Percentiles rank a stretch among this genome's conserved stretches.
These are phyloP conservation scores for Limnephilus auricula DNA, from an alignment of 2,888 invertebrate species.

Conservation along the genomic window DNA sequence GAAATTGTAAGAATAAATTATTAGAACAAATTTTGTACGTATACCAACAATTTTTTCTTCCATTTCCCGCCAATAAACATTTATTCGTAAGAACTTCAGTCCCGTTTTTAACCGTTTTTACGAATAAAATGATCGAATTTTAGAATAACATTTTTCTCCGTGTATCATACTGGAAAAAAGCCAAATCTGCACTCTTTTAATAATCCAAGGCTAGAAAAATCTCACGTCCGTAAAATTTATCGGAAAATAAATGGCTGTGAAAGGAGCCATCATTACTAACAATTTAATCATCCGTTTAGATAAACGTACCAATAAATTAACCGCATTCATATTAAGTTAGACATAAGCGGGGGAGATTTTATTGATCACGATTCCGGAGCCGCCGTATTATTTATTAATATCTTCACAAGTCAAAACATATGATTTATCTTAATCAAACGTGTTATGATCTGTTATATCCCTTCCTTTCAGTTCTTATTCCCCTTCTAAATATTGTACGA, in stretches of 20 bases:
- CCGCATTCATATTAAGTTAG: neutral
- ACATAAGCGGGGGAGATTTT: neutral
- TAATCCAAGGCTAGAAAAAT: neutral
- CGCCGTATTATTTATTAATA: neutral
- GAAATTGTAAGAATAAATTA: too few species aligned
- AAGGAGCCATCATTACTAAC: neutral
- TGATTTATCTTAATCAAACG: neutral
- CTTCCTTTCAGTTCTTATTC: neutral
- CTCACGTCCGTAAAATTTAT: neutral
- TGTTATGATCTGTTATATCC: conserved; percentile 2
- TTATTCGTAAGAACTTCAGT: too few species aligned
- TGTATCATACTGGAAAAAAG: too few species aligned
- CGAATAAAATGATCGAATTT: too few species aligned
- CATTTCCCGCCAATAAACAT: too few species aligned
- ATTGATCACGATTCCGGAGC: neutral
- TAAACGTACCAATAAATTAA: neutral
- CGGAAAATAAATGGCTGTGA: neutral
- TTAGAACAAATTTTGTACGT: too few species aligned
- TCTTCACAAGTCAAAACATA: conserved; percentile 1
- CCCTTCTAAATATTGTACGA: neutral
- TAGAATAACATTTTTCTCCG: too few species aligned
- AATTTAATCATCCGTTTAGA: neutral
- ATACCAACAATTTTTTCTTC: too few species aligned
- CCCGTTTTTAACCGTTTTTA: too few species aligned
- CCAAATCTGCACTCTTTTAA: neutral